Base-by-base conservation (phyloP, 2,797 vertebrate species). In the Cynopterus sphinx region DNA sequence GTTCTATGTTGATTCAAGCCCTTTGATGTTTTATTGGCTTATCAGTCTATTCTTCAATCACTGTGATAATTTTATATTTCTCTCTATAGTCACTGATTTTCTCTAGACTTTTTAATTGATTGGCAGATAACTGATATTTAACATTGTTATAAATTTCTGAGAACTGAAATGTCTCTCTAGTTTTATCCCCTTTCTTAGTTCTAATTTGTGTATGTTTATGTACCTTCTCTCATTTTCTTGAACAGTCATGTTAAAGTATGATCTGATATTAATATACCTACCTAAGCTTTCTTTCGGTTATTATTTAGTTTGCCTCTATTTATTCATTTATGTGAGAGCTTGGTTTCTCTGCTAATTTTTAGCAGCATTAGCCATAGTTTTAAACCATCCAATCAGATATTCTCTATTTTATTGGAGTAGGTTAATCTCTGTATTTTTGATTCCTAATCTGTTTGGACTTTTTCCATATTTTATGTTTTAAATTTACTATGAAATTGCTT, bases 71-170 rank as follows among this genome's bases (percentile, higher is more conserved):
- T 81, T 93, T 85, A 51, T 53, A 73, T 75, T 95, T 85, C 65
- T 57, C 61, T 85, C 49, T n/a, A 43, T 75, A 65, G 28, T 77
- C 81, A 61, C 41, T 16, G 57, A 4, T 83, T 71, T 88, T 81
- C 46, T 61, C 59, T 95, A 46, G 51, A 73, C 31, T 73, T 95
- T 77, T 49, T 49, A 36, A 55, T 21, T 15, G 74, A 31, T 26
- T 82, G 74, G 11, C 36, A 93, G 19, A 87, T 43, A 95, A 33
- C 17, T 68, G 17, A 71, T 73, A 49, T 0, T 16, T 61, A 83
- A 67, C 19, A 61, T 83, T 83, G 53, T 93, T 28, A 74, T 88
- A 68, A 59, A 36, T 79, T 85, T 95, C 43, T 70, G 31, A 87
- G 51, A 87, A 67, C 16, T 26, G 57, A 57, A 88, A 53, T 39